Conservation (phyloP, 2,113 vertebrate genomes). For the Solea solea region DNA sequence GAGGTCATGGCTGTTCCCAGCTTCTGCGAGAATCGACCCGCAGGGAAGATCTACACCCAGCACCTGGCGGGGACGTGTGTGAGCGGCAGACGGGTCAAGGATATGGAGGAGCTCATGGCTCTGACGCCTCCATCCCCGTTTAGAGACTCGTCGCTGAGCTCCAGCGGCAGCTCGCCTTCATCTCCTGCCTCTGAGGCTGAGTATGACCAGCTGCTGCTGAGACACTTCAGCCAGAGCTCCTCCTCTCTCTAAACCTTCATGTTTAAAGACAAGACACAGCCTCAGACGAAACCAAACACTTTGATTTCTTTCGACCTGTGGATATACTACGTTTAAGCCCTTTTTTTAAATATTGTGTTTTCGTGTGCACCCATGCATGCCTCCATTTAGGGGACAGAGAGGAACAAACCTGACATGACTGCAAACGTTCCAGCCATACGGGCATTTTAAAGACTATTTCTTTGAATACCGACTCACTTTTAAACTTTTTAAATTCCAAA, state of each 20-base stretch:
- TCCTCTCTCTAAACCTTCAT: slow-evolving; percentile 88
- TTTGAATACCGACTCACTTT: not conserved
- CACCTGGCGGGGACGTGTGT: slow-evolving; percentile 83
- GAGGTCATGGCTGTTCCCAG: slow-evolving; percentile 88
- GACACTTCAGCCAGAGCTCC: slow-evolving; percentile 97
- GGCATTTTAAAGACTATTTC: slow-evolving; percentile 48
- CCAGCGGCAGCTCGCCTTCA: slow-evolving; percentile 87
- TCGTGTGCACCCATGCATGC: slow-evolving; percentile 5
- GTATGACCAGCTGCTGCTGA: slow-evolving; percentile 92
- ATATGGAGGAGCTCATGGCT: slow-evolving; percentile 87
- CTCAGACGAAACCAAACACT: slow-evolving; percentile 34
- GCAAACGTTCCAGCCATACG: not conserved
- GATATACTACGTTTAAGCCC: slow-evolving; percentile 27
- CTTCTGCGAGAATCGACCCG: slow-evolving; percentile 74
- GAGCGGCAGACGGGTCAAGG: slow-evolving; percentile 75
- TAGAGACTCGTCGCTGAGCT: slow-evolving; percentile 92
- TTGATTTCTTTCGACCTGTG: slow-evolving; percentile 43
- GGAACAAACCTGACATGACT: not conserved
- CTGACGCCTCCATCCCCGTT: slow-evolving; percentile 97
- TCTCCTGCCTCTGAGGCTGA: slow-evolving; percentile 90
- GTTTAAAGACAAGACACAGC: not conserved
- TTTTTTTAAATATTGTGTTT: slow-evolving; percentile 21
- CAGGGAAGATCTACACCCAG: slow-evolving; percentile 68
- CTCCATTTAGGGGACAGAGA: not conserved
- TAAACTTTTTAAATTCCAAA: slow-evolving; percentile 36